phyloP scores from a whole-genome alignment of 2,888 invertebrate genomes.

The Lochmaea capreae region DNA sequence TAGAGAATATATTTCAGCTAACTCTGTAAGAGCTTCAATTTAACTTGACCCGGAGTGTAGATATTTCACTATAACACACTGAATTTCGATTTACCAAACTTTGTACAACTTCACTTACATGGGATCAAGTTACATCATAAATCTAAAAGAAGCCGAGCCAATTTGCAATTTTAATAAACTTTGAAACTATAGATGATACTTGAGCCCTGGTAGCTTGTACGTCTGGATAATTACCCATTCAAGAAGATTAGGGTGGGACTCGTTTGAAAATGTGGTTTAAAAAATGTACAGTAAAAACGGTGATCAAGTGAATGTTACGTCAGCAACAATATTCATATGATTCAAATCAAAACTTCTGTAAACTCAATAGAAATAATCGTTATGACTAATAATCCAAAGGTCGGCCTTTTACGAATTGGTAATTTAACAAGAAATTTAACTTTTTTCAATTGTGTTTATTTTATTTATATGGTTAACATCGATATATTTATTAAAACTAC shows the following conservation, averaged over 20 bases:
- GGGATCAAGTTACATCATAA: conserved; percentile 10
- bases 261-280: not conserved
- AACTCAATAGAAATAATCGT: too few species aligned
- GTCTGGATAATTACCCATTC: too few species aligned
- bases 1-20: not conserved
- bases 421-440: too few species aligned
- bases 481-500: too few species aligned
- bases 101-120: not conserved
- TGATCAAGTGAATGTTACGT: too few species aligned
- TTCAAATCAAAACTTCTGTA: too few species aligned
- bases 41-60: not conserved
- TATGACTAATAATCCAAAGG: too few species aligned
- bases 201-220: not conserved
- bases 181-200: not conserved
- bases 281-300: too few species aligned
- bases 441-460: too few species aligned
- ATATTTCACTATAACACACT: not conserved
- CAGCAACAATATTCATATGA: too few species aligned
- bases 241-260: not conserved
- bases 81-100: conserved; percentile 1
- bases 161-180: conserved; percentile 12
- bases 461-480: too few species aligned
- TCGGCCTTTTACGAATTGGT: too few species aligned
- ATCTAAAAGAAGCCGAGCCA: conserved; percentile 4
- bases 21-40: not conserved